Evolutionary conservation across 1,140 invertebrate species (phyloP).

Genomic region (Frieseomelitta varia): DNA sequence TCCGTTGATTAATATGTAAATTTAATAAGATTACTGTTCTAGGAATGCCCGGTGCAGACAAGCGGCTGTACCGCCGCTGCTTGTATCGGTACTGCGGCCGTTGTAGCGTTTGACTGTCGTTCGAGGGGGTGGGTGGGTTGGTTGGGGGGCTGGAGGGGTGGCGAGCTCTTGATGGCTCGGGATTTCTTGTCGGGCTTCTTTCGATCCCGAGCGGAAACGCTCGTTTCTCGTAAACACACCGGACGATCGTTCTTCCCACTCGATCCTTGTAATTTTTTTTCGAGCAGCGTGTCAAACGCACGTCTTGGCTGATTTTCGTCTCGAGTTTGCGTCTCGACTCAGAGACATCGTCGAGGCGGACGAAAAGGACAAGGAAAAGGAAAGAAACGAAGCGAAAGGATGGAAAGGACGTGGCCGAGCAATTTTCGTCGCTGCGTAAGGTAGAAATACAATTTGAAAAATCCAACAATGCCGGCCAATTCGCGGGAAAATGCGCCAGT

Average conservation of each 20-base stretch:
- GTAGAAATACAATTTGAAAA: slow-evolving; percentile 79
- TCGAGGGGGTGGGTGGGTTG: no score
- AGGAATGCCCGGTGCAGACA: slow-evolving; percentile 83
- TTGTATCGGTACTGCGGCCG: slow-evolving; percentile 62
- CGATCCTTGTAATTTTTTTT: neutral
- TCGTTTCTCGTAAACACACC: slow-evolving; percentile 32
- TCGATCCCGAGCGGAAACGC: neutral
- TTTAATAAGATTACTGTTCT: slow-evolving; percentile 96
- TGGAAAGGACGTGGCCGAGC: slow-evolving; percentile 37
- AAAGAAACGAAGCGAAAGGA: neutral
- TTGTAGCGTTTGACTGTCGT: slow-evolving; percentile 68
- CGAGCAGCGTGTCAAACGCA: no score
- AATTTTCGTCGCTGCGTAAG: slow-evolving; percentile 62
- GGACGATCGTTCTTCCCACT: slow-evolving; percentile 1
- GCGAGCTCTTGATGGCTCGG: slow-evolving; percentile 27
- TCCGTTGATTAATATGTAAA: slow-evolving; percentile 99
- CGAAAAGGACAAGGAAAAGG: neutral
- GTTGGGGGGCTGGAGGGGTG: slow-evolving; percentile 22
- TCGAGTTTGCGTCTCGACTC: no score
- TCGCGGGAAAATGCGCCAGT: slow-evolving; percentile 74
- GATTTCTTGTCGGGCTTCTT: slow-evolving; percentile 50
- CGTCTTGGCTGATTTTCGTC: no score
- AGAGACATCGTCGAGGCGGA: no score
- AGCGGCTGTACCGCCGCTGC: slow-evolving; percentile 67
- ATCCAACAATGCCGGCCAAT: slow-evolving; percentile 78